Base-by-base conservation (phyloP, 2,113 vertebrate species). In the Lipotes vexillifer region DNA sequence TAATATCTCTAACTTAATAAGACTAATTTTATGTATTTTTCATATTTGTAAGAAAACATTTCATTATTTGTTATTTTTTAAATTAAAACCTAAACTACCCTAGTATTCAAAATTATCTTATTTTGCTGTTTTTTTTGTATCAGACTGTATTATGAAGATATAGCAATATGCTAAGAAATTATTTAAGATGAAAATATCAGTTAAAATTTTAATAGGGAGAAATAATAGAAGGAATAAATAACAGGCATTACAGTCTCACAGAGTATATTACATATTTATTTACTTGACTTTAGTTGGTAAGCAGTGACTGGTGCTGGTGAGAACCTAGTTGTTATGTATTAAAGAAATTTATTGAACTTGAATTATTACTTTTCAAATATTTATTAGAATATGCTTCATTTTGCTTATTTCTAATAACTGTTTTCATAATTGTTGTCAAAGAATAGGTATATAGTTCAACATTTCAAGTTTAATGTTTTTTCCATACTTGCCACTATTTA, bases 21-120 rank as follows among this genome's bases (percentile, higher is more conserved):
- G 15, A 82, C 33, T 84, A 36, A 81, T 92, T 77, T 38, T 74
- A 52, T 80, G 21, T 81, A 15, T 55, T 87, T 94, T 93, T 71
- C 17, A 38, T 95, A 82, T 72, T 90, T 91, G 3, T n/a, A 95
- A 87, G 83, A 23, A 96, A 84, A 75, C 33, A 84, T 96, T 92
- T 96, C 17, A 93, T 68, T 74, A 78, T 90, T 88, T 93, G 36
- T 29, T 88, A 15, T 59, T 87, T 83, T 85, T 74, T 4, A 75
- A 96, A 89, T 36, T 41, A 93, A 96, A 91, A 57, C 20, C 15
- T 63, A 2, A 89, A 57, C 41, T 23, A 93, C 11, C 7, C 14
- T 90, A 4, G 5, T 65, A 59, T 38, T 93, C 77, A 93, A 68
- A 91, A 74, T 81, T 93, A 59, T 72, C 49, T 71, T 88, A 72